Evolutionary conservation across 30 jellyfish, hydroid and myxozoan genomes (phyloP).

Genomic region (Clytia hemisphaerica): DNA sequence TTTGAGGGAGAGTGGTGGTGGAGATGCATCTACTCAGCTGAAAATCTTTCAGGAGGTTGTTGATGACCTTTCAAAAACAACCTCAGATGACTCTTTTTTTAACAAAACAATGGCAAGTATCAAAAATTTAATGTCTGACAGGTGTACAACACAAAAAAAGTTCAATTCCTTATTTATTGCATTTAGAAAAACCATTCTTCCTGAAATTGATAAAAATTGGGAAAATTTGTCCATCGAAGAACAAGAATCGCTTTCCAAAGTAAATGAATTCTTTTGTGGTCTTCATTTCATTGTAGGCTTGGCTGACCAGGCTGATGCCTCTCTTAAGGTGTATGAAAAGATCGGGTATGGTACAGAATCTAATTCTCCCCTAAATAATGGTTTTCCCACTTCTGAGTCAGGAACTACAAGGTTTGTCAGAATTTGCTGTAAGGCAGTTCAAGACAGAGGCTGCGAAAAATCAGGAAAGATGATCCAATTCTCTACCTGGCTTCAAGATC

Average conservation of each 20-base stretch:
- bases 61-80: not conserved
- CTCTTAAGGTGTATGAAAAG: conserved; percentile 12
- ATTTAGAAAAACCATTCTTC: conserved; percentile 19
- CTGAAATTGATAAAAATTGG: conserved; percentile 21
- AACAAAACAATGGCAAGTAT: conserved; percentile 6
- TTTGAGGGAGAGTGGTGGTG: conserved; percentile 8
- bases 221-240: not conserved
- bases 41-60: conserved; percentile 11
- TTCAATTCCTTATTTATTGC: conserved; percentile 15
- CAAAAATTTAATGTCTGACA: conserved; percentile 35
- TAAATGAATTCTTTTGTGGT: conserved; percentile 23
- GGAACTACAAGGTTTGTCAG: conserved; percentile 14
- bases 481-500: not conserved
- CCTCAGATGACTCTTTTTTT: not conserved
- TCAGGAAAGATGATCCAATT: conserved; percentile 37
- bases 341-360: conserved; percentile 12
- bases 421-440: conserved; percentile 23
- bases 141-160: conserved; percentile 33
- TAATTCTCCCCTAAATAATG: conserved; percentile 32
- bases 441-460: conserved; percentile 42
- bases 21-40: conserved; percentile 31
- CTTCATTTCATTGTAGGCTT: conserved; percentile 29
- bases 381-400: conserved; percentile 28
- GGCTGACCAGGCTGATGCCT: conserved; percentile 42
- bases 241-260: not conserved